Percentiles rank a stretch among this genome's conserved stretches.
Conservation (phyloP, 1,140 invertebrate genomes). For the Phenacoccus solenopsis region DNA sequence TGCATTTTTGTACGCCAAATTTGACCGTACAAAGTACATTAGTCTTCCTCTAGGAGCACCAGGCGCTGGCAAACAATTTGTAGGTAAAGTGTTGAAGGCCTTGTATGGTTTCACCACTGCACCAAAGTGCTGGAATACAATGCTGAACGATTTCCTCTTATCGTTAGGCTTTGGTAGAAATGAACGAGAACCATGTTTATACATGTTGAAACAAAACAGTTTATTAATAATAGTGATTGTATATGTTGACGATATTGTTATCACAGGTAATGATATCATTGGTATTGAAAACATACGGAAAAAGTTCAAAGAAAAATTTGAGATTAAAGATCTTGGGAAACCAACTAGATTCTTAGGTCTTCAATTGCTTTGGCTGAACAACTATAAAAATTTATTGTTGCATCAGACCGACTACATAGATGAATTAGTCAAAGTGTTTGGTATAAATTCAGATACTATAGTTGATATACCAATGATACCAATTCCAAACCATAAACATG, state of each 20-base stretch:
- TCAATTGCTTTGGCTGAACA: constrained; percentile 26
- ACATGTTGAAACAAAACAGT: not conserved
- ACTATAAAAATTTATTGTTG: constrained; percentile 24
- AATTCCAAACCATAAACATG: not conserved
- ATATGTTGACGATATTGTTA: constrained; percentile 33
- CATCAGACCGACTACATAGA: constrained; percentile 26
- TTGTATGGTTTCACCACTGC: constrained; percentile 29
- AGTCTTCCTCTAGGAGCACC: not conserved
- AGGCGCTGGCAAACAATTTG: not conserved
- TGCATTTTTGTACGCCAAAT: not conserved
- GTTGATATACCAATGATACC: constrained; percentile 27
- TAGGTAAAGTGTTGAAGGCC: constrained; percentile 21
- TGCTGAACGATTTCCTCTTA: constrained; percentile 28
- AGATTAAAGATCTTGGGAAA: constrained; percentile 23
- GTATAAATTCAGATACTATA: constrained; percentile 26
- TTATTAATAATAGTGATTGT: constrained; percentile 24
- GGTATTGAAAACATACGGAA: constrained; percentile 26
- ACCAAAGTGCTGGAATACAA: constrained; percentile 30
- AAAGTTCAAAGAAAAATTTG: constrained; percentile 23
- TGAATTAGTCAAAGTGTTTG: constrained; percentile 27
- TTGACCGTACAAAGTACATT: not conserved
- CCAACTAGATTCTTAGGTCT: constrained; percentile 29
- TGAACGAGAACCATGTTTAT: constrained; percentile 26
- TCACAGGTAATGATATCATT: constrained; percentile 23
- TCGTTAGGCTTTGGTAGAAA: constrained; percentile 24